A percentile compares a stretch with the other conserved stretches of the same genome.
Conservation (phyloP, 2,113 vertebrate genomes). For the Bungarus multicinctus region DNA sequence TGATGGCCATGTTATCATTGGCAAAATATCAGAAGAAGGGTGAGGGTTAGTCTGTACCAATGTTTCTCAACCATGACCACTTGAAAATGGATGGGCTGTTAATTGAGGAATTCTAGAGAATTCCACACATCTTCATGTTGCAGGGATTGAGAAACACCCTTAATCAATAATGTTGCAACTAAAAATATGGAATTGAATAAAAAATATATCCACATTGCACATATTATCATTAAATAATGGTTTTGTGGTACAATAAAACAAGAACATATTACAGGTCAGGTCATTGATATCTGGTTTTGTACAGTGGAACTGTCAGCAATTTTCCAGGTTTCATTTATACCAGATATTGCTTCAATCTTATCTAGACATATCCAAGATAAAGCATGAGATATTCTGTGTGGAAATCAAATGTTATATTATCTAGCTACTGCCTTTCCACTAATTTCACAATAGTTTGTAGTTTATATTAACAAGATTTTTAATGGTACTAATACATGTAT, state of each 20-base stretch:
- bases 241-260: background rate
- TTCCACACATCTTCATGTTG: background rate
- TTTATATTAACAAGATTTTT: background rate
- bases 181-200: slow-evolving; percentile 19
- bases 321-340: background rate
- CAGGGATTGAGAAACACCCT: background rate
- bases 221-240: background rate
- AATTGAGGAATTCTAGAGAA: background rate
- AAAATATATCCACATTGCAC: background rate
- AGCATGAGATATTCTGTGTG: background rate
- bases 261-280: background rate
- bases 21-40: slow-evolving; percentile 25
- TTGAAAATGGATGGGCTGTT: background rate
- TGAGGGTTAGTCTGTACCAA: background rate
- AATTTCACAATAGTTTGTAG: background rate
- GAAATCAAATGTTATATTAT: background rate
- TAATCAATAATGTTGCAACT: slow-evolving; percentile 4
- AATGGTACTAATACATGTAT: too few relatives aligned
- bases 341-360: background rate
- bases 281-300: background rate
- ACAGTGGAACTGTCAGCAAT: background rate
- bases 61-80: background rate
- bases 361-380: background rate
- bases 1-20: slow-evolving; percentile 1
- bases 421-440: background rate